Evolutionary conservation across 2,113 vertebrate species (phyloP), one percentile per base, ranked within the genome.

Genomic region (Anoura caudifer): DNA sequence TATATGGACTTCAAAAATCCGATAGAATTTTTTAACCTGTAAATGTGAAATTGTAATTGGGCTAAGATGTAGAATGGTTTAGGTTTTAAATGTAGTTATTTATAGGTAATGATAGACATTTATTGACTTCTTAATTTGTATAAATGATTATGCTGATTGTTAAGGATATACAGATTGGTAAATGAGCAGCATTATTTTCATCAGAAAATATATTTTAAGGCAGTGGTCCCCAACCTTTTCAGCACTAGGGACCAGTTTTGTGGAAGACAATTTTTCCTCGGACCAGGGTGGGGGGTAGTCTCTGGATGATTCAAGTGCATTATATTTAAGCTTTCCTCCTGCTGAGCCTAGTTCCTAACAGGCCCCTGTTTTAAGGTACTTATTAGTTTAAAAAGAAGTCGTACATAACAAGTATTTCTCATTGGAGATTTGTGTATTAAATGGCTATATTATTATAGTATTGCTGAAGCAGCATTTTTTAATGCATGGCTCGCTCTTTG

Each of bases 361-460:
- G 61, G 12, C 61, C 28, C 61, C 61, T 63, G 61, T 79, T 73
- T 96, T 56, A 93, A 67, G 54, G 14, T 80, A 43, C 59, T 96
- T 70, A 59, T 2, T 95, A 38, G 11, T 82, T 96, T 95, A 61
- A 56, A 91, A 91, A 95, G 52, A 90, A 95, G 69, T 69, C n/a
- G 80, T 10, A 17, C 94, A 43, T 79, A 36, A 70, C n/a, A 86
- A 4, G 12, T 38, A n/a, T 22, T 88, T 90, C 8, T 45, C 82
- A 0, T 67, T 95, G 20, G 13, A 82, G 19, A 77, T 95, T n/a
- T 65, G 5, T 45, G 17, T 95, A 86, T 86, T 69, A 93, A 89
- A 69, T 97, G 19, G 1, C 47, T 87, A 0, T 81, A 81, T 95
- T 90, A 7, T 31, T 50, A 4, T 88, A 93, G 75, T 56, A 52